phyloP scores from a whole-genome alignment of 2,797 vertebrate genomes.

The Oryzias dopingdopingensis region DNA sequence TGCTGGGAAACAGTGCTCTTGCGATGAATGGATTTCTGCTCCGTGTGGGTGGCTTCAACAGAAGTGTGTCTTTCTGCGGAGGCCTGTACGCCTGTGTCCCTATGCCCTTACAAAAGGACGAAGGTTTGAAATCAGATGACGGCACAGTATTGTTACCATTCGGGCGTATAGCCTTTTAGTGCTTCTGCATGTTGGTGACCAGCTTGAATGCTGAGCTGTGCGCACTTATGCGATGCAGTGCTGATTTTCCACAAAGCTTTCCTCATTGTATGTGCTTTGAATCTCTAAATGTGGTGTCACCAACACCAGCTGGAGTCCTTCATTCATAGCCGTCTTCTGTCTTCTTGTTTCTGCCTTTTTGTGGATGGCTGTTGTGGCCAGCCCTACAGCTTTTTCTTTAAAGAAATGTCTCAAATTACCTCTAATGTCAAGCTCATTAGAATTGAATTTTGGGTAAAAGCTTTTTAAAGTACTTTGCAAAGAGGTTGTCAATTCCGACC shows the following conservation, averaged over 20 bases:
- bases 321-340: conserved; percentile 16
- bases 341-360: conserved; percentile 9
- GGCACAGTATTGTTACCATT: conserved; percentile 31
- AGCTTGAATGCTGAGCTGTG: conserved; percentile 9
- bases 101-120: conserved; percentile 31
- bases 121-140: conserved; percentile 36
- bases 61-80: conserved; percentile 32
- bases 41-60: conserved; percentile 61
- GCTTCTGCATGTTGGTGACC: conserved; percentile 10
- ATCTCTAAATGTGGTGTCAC: conserved; percentile 32
- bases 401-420: no score
- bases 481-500: no score
- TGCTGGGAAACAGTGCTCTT: conserved; percentile 43
- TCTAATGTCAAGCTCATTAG: no score
- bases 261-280: conserved; percentile 59
- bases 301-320: conserved; percentile 18
- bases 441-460: no score
- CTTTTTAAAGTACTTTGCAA: no score
- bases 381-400: background rate
- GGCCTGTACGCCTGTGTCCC: conserved; percentile 36
- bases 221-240: conserved; percentile 29
- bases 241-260: conserved; percentile 34
- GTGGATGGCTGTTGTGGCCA: background rate
- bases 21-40: conserved; percentile 59
- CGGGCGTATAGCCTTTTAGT: conserved; percentile 25